These are phyloP conservation scores for Panonychus citri DNA, from an alignment of 1,140 invertebrate genomes.

Conservation along the genomic window DNA sequence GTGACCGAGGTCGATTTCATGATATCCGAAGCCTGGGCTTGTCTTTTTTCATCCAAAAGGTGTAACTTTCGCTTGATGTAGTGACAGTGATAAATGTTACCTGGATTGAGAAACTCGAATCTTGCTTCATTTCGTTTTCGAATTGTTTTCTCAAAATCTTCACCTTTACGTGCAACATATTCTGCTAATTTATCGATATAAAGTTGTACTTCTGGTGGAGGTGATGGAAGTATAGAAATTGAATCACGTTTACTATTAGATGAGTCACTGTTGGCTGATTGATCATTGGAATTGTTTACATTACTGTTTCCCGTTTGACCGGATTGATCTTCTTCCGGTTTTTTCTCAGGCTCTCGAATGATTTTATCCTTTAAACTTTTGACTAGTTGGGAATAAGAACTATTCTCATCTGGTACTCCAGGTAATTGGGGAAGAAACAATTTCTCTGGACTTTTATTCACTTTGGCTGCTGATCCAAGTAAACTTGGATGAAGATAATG, in stretches of 20 bases:
- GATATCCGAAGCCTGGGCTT: background rate
- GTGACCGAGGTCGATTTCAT: background rate
- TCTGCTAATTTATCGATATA: slow-evolving; percentile 88
- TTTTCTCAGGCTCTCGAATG: background rate
- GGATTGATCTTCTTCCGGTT: background rate
- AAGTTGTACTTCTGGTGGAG: slow-evolving; percentile 48
- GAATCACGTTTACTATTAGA: background rate
- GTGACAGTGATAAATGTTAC: slow-evolving; percentile 46
- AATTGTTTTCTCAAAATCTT: slow-evolving; percentile 47
- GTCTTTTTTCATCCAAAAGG: slow-evolving; percentile 2
- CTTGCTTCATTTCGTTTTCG: slow-evolving; percentile 25
- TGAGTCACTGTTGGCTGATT: background rate
- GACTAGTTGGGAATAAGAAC: slow-evolving; percentile 16
- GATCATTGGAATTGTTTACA: background rate
- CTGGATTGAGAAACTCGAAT: slow-evolving; percentile 50
- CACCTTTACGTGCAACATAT: slow-evolving; percentile 80
- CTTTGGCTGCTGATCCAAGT: slow-evolving; percentile 15
- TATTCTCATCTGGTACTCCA: slow-evolving; percentile 5
- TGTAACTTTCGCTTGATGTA: slow-evolving; percentile 25
- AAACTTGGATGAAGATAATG: slow-evolving; percentile 61
- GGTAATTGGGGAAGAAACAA: background rate
- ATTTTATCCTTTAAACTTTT: slow-evolving; percentile 15
- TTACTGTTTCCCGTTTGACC: background rate
- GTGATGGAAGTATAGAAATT: slow-evolving; percentile 24
- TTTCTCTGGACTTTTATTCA: slow-evolving; percentile 1